phyloP scores from a whole-genome alignment of 2,888 invertebrate genomes.

The Phalangium opilio region DNA sequence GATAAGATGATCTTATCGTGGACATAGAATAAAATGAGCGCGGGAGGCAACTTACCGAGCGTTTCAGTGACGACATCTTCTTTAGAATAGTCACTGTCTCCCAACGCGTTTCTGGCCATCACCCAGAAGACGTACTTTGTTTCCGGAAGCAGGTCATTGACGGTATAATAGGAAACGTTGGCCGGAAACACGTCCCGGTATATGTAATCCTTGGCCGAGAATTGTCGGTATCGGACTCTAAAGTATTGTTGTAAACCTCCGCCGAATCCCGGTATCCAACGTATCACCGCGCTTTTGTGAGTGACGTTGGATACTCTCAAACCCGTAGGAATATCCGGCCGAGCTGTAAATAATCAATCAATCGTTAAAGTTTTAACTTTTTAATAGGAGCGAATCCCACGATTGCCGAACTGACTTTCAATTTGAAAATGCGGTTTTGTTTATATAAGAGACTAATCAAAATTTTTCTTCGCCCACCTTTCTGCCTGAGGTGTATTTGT shows the following conservation, averaged over 20 bases:
- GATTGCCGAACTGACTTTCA: too few relatives aligned
- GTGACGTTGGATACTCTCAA: constrained; percentile 58
- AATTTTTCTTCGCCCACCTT: constrained; percentile 41
- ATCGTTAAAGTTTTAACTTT: too few relatives aligned
- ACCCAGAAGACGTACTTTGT: constrained; percentile 79
- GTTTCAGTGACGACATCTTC: neutral
- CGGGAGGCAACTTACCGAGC: neutral
- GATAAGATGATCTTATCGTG: too few relatives aligned
- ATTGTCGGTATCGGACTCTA: constrained; percentile 39
- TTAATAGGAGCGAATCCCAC: too few relatives aligned
- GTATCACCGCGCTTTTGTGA: constrained; percentile 63
- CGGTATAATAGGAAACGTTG: constrained; percentile 44
- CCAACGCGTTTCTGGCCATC: constrained; percentile 71
- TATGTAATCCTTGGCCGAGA: constrained; percentile 22
- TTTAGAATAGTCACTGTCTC: constrained; percentile 53
- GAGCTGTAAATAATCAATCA: constrained; percentile 23
- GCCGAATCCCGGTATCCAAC: constrained; percentile 83
- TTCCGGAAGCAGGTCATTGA: constrained; percentile 59
- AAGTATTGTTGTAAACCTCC: constrained; percentile 72
- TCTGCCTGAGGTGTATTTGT: constrained; percentile 37
- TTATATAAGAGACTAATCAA: too few relatives aligned
- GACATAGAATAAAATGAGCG: too few relatives aligned
- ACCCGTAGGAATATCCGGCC: constrained; percentile 31
- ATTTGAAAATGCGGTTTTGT: too few relatives aligned
- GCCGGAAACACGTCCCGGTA: constrained; percentile 61